phyloP scores from a whole-genome alignment of 2,113 vertebrate genomes.

The Catharus minimus region DNA sequence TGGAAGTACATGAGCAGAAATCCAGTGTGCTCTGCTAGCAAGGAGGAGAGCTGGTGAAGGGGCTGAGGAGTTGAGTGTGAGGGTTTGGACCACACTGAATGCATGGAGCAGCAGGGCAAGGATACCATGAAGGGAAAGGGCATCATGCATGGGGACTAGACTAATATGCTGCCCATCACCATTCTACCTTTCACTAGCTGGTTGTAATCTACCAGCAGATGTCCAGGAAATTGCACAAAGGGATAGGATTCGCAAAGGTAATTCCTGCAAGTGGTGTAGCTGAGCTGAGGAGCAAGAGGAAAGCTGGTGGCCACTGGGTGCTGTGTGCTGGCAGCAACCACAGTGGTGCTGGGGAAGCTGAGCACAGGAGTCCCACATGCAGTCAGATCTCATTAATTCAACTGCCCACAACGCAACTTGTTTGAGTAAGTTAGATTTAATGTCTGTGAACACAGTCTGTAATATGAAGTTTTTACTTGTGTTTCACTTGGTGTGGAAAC shows the following conservation, averaged over 20 bases:
- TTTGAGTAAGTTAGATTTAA: background rate
- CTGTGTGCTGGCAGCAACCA: rapidly evolving
- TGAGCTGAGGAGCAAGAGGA: background rate
- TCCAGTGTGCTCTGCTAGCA: background rate
- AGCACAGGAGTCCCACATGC: rapidly evolving
- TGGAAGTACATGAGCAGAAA: background rate
- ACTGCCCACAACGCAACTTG: background rate
- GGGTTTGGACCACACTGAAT: background rate
- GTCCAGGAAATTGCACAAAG: background rate
- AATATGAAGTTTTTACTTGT: background rate
- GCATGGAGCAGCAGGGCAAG: background rate
- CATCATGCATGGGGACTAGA: rapidly evolving
- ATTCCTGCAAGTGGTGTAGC: background rate
- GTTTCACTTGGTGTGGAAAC: background rate
- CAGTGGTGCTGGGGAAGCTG: rapidly evolving
- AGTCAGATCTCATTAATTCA: background rate
- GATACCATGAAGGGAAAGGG: background rate
- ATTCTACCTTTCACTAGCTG: background rate
- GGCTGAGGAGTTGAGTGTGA: background rate
- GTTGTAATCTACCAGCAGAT: rapidly evolving
- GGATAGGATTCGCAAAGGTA: background rate
- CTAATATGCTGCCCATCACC: background rate
- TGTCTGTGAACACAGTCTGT: background rate
- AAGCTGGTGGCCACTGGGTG: background rate
- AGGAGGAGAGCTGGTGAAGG: background rate